Conservation (phyloP, 2,888 invertebrate species). For the Chalcosyrphus nemorum region DNA sequence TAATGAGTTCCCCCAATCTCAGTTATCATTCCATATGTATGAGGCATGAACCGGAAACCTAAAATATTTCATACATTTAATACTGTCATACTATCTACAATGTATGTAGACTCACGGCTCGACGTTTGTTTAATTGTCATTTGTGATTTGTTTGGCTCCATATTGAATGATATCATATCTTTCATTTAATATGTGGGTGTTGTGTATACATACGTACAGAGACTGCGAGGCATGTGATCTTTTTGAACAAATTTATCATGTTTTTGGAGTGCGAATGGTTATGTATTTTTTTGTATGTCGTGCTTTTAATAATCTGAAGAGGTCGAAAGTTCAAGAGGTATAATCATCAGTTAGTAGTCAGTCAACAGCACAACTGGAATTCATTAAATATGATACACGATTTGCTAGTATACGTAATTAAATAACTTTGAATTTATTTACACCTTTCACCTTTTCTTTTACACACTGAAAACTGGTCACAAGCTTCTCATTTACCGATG, state of each 20-base stretch:
- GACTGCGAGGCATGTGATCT: conserved; percentile 1
- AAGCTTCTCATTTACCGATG: neutral
- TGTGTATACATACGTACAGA: neutral
- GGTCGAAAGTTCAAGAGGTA: conserved; percentile 3
- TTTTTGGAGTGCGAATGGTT: neutral
- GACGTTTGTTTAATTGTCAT: conserved; percentile 2
- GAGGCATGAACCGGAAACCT: neutral
- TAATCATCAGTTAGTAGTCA: neutral
- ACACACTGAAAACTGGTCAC: neutral
- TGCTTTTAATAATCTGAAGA: neutral
- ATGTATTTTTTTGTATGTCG: neutral
- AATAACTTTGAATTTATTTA: conserved; percentile 14
- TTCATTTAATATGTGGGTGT: neutral
- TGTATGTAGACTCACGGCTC: neutral
- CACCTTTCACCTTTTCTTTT: conserved; percentile 13
- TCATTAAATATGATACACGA: neutral
- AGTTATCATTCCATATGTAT: neutral
- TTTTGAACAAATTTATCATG: neutral
- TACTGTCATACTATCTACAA: neutral
- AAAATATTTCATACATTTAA: neutral
- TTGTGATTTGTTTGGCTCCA: neutral
- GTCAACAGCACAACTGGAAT: neutral
- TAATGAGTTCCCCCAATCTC: neutral
- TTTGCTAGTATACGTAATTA: conserved; percentile 1
- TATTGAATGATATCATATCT: conserved; percentile 19